Percentiles rank a stretch among this genome's conserved stretches.
Conservation (phyloP, 1,140 invertebrate species). For the Drosophila lowei region DNA sequence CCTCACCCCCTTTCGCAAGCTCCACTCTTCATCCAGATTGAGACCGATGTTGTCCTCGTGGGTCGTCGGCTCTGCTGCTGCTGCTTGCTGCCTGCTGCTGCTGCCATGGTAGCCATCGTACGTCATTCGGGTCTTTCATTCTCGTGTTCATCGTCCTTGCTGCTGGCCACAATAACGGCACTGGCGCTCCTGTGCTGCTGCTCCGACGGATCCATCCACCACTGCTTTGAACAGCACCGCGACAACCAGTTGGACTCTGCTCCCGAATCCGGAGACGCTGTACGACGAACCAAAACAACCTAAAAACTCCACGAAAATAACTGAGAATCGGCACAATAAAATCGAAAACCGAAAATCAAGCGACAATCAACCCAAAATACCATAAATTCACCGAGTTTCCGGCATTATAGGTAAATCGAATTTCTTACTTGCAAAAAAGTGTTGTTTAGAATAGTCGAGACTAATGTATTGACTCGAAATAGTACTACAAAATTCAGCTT, state of each 20-base stretch:
- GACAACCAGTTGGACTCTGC: constrained; percentile 74
- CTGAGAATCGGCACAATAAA: constrained; percentile 1
- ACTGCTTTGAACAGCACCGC: constrained; percentile 60
- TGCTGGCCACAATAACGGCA: constrained; percentile 63
- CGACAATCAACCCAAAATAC: not conserved
- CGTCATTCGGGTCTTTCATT: constrained; percentile 46
- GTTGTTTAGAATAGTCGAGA: not conserved
- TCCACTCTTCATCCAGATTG: too few relatives aligned
- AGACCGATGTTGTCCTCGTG: constrained; percentile 12
- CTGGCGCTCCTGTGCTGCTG: constrained; percentile 26
- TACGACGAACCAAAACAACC: constrained; percentile 4
- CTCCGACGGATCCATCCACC: constrained; percentile 46
- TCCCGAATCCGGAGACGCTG: constrained; percentile 23
- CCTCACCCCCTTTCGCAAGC: not conserved
- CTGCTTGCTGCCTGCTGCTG: constrained; percentile 5
- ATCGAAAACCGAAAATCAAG: constrained; percentile 4
- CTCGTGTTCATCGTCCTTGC: constrained; percentile 71
- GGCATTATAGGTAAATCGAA: constrained; percentile 27
- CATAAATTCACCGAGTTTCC: not conserved
- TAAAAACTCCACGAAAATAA: constrained; percentile 6
- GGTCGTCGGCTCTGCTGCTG: constrained; percentile 4
- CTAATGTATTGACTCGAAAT: too few relatives aligned
- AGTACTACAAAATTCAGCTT: too few relatives aligned
- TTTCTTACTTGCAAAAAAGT: not conserved
- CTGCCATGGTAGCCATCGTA: constrained; percentile 20